Evolutionary conservation across 92 coral and sea anemone species (phyloP).

Genomic region (Montipora capitata): DNA sequence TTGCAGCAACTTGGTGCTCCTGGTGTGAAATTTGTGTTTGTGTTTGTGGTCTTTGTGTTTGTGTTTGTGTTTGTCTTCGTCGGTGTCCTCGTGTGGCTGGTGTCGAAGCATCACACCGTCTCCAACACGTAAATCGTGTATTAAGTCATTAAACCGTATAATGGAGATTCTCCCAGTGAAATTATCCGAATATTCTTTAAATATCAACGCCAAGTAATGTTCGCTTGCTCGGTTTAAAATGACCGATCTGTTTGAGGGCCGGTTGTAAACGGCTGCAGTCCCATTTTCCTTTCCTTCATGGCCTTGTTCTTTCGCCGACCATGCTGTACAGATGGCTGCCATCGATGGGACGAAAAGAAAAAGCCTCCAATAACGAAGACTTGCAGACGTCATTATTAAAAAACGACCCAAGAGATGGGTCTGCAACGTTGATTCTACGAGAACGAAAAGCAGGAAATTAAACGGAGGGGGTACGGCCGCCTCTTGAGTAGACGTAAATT

Average conservation of each 20-base stretch:
- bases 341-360: background rate
- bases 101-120: conserved; percentile 9
- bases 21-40: background rate
- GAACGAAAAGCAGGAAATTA: background rate
- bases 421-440: conserved; percentile 9
- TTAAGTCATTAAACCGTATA: conserved; percentile 55
- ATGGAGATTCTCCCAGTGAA: conserved; percentile 48
- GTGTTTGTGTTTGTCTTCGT: background rate
- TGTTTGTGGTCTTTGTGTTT: background rate
- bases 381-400: background rate
- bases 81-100: background rate
- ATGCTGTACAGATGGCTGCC: background rate
- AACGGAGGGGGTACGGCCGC: too few relatives aligned
- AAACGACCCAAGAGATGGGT: background rate
- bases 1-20: background rate
- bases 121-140: conserved; percentile 53
- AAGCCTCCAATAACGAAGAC: conserved; percentile 3
- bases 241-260: conserved; percentile 13
- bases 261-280: background rate
- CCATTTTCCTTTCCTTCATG: background rate
- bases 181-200: conserved; percentile 64
- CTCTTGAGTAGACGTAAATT: too few relatives aligned
- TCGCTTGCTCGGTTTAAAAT: conserved; percentile 50
- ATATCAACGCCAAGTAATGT: conserved; percentile 56
- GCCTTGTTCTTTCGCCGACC: background rate